Evolutionary conservation across 2,113 vertebrate species (phyloP), one percentile per base, ranked within the genome.

Genomic region (Micronycteris hirsuta): DNA sequence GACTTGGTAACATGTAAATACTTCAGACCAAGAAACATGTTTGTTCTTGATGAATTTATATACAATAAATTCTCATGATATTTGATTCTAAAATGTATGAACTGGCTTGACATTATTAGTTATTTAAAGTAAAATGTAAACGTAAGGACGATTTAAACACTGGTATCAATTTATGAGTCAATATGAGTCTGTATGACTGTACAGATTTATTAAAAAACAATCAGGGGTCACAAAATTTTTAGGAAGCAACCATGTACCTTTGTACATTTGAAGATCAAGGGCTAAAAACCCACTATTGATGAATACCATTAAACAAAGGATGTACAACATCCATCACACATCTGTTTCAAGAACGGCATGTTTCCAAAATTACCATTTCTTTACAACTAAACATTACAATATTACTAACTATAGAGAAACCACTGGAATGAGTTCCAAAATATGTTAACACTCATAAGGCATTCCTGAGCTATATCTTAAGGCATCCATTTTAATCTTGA

Each of bases 401-500:
- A 67, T 81, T 54, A 80, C 11, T 56, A 86, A 81, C 95, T 70
- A 81, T 0, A 85, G 47, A 92, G 71, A 49, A 3, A 19, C 14
- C 92, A 70, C n/a, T 26, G 88, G 65, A 89, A 88, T 74, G 92
- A 7, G 77, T 87, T 78, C n/a, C 77, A 90, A 78, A 80, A 84
- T 20, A 58, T 0, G 71, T 92, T 89, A 9, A 0, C 76, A 52
- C 70, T 68, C 65, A 77, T 31, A 49, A 11, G 85, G 54, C 63
- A 94, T 36, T 82, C 88, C 4, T 68, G 91, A 52, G 82, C 20
- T 61, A 65, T 9, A 61, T 28, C 87, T 33, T 36, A 1, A 68
- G 87, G 86, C 78, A 65, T 0, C 89, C 49, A 86, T 54, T 95
- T 98, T 96, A 99, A 97, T 99, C 99, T 74, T 99, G 98, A 83